Evolutionary conservation across 2,113 vertebrate genomes (phyloP).

Genomic region (Montifringilla adamsi): DNA sequence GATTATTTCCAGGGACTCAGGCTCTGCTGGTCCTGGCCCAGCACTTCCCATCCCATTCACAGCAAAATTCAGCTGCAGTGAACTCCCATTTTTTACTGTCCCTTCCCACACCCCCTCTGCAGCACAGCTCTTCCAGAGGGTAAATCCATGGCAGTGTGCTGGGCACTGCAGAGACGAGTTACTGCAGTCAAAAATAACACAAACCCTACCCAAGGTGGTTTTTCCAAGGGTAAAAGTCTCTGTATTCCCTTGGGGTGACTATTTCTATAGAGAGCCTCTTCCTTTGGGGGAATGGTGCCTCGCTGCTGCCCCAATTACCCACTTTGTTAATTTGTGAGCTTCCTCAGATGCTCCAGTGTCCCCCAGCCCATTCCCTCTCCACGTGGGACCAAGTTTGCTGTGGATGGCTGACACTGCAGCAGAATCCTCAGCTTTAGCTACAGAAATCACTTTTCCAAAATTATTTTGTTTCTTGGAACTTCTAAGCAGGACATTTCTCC

Average conservation of each 20-base stretch:
- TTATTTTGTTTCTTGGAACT: rapidly evolving
- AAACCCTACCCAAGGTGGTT: background rate
- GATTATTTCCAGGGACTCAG: background rate
- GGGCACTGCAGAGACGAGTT: background rate
- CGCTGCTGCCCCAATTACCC: background rate
- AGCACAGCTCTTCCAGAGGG: background rate
- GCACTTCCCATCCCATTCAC: background rate
- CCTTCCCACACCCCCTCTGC: background rate
- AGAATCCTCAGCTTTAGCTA: background rate
- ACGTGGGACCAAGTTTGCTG: background rate
- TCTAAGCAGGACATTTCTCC: background rate
- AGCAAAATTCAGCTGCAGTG: background rate
- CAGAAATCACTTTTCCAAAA: background rate
- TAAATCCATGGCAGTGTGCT: background rate
- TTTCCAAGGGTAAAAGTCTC: background rate
- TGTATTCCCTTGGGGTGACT: background rate
- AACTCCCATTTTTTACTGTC: background rate
- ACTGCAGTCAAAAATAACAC: background rate
- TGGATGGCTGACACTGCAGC: background rate
- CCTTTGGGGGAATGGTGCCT: background rate
- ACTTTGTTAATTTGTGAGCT: background rate
- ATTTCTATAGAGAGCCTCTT: background rate
- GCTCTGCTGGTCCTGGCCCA: background rate
- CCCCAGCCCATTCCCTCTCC: background rate
- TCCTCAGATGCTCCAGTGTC: rapidly evolving